Evolutionary conservation across 2,888 invertebrate genomes (phyloP), one percentile per base, ranked within the genome.

Genomic region (Eupithecia subumbrata): DNA sequence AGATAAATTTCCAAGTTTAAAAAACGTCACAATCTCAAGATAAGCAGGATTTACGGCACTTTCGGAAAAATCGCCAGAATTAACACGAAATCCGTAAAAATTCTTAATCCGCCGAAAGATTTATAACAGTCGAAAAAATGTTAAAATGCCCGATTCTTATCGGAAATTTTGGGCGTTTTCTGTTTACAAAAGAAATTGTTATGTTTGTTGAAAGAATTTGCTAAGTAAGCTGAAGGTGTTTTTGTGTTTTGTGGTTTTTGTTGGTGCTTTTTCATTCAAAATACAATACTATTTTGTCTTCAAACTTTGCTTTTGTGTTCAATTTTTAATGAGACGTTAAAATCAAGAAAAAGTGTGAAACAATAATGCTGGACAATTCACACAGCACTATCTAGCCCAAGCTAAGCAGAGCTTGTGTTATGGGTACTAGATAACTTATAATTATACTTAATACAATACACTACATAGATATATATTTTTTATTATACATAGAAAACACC

Each of bases 41-140:
- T 80, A 80, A 82, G 80, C 74, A 75, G 75, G 75, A 82, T 82
- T 82, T 80, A 82, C 76, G 73, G 78, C 79, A 75, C 73, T 76
- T 72, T 34, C 63, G 76, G 74, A 78, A 70, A 69, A 78, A 80
- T 79, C 76, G 79, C 79, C 66, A 79, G 80, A 82, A 79, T 82
- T 80, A 82, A 80, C 77, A 78, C 73, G 71, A 74, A 80, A 80
- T 79, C 75, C 79, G 72, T 76, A 77, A 78, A 79, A 80, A 80
- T 66, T 78, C 77, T 77, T 82, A 79, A 82, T 79, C 79, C 77
- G 22, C 40, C 60, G 64, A 75, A 74, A 76, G 76, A 78, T 76
- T 77, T 80, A 73, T 70, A 79, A 77, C 72, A 72, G 69, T 56
- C 67, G 48, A 73, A 76, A 69, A 74, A 75, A 75, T 77, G 52